These are phyloP conservation scores for Spinus olivaceus DNA, from an alignment of 2,797 vertebrate species.

Conservation along the genomic window DNA sequence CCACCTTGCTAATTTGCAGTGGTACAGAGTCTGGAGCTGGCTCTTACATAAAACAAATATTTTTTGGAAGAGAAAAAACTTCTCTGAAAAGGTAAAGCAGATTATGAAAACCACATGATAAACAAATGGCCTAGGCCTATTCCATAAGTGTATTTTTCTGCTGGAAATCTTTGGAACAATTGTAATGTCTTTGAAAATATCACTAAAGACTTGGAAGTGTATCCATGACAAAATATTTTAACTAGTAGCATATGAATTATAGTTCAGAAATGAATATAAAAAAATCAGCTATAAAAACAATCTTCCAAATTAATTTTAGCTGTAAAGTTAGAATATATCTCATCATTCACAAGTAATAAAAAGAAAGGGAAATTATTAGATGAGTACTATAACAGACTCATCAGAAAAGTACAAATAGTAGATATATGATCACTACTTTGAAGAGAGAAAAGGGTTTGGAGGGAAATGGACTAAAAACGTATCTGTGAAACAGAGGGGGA, in stretches of 20 bases:
- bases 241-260: not conserved
- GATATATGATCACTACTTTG: not conserved
- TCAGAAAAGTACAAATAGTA: not conserved
- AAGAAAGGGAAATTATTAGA: not conserved
- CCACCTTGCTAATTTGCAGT: not conserved
- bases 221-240: slow-evolving; percentile 17
- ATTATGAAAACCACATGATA: slow-evolving; percentile 29
- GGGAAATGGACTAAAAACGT: not conserved
- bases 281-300: not conserved
- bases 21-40: not conserved
- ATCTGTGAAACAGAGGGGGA: not conserved
- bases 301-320: not conserved
- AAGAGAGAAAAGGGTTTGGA: not conserved
- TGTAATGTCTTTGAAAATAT: slow-evolving; percentile 18
- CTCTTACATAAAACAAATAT: not conserved
- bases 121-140: slow-evolving; percentile 35
- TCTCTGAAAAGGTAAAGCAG: not conserved
- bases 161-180: slow-evolving; percentile 40
- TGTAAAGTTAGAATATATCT: not conserved
- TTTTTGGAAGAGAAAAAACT: not conserved
- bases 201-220: not conserved
- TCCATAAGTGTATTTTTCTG: slow-evolving; percentile 14
- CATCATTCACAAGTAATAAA: not conserved
- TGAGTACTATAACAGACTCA: not conserved
- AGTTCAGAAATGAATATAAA: not conserved